Evolutionary conservation across 1,140 invertebrate species (phyloP), one percentile per base, ranked within the genome.

Genomic region (Camponotus vicinus): DNA sequence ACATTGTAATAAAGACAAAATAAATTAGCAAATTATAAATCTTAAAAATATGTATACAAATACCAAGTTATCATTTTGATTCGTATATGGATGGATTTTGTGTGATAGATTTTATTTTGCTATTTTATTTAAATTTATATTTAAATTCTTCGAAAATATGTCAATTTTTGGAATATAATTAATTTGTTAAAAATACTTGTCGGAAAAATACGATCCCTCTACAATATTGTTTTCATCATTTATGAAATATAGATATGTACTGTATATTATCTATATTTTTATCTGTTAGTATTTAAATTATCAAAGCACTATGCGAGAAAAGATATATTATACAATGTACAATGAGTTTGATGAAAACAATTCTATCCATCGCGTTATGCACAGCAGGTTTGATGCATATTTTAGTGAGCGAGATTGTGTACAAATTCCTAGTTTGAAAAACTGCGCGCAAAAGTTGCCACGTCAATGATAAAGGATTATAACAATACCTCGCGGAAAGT

Each of bases 391-490:
- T 34, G 55, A 32, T 45, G 69, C 27, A 83, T 83, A 75, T 83
- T 83, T 83, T 61, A 73, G 27, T 82, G 40, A 69, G 67, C 59
- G 11, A n/a, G 18, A 83, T 75, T 83, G 55, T 83, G 27, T 27
- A 27, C 40, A 3, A 82, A 75, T 83, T 75, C n/a, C 7, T 37
- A 61, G 40, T 83, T 42, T 75, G 79, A 83, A 83, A 83, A 83
- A 83, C 52, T 18, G 52, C 1, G 13, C 13, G 27, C 18, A 63
- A 15, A 75, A 63, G 69, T 83, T 83, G 7, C 13, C 7, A 55
- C 67, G 32, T 83, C 79, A 83, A 73, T 63, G 69, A 83, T 40
- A 42, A 57, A 73, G 79, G 55, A 83, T 83, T 83, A 83, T 40
- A 83, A 83, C 73, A 83, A 73, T 61, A 82, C 6, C 55, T 27